Evolutionary conservation across 2,113 vertebrate genomes (phyloP).

Genomic region (Hyla sarda): DNA sequence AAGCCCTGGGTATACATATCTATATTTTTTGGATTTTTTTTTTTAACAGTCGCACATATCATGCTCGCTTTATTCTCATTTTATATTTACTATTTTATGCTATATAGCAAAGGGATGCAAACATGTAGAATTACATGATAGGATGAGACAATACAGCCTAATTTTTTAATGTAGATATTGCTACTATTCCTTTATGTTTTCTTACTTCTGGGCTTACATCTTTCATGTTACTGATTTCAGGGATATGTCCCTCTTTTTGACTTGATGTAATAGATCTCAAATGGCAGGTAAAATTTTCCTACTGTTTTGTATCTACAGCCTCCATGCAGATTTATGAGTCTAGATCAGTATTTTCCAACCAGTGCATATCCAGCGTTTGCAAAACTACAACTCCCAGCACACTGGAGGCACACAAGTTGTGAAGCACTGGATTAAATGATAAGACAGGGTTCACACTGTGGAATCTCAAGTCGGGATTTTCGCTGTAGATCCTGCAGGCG

Average conservation of each 20-base stretch:
- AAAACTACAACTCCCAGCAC: too few relatives aligned
- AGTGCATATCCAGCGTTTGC: too few relatives aligned
- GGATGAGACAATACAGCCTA: not conserved
- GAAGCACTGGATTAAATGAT: too few relatives aligned
- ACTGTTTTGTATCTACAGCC: too few relatives aligned
- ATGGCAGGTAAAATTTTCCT: not conserved
- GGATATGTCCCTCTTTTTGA: not conserved
- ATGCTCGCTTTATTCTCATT: not conserved
- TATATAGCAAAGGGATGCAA: not conserved
- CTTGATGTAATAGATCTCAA: not conserved
- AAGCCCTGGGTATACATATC: constrained; percentile 69
- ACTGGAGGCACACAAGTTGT: too few relatives aligned
- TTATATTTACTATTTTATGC: not conserved
- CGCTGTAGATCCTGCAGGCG: too few relatives aligned
- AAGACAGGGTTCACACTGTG: too few relatives aligned
- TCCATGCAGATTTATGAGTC: too few relatives aligned
- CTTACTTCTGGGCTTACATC: not conserved
- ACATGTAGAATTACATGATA: not conserved
- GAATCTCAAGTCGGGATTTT: too few relatives aligned
- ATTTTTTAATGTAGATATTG: too few relatives aligned
- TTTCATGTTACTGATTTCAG: not conserved
- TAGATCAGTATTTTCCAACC: too few relatives aligned
- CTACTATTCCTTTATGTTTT: too few relatives aligned
- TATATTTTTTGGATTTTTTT: constrained; percentile 25
- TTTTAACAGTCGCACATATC: not conserved